Evolutionary conservation across 1,140 invertebrate species (phyloP).

Genomic region (Psilanteris sp.): DNA sequence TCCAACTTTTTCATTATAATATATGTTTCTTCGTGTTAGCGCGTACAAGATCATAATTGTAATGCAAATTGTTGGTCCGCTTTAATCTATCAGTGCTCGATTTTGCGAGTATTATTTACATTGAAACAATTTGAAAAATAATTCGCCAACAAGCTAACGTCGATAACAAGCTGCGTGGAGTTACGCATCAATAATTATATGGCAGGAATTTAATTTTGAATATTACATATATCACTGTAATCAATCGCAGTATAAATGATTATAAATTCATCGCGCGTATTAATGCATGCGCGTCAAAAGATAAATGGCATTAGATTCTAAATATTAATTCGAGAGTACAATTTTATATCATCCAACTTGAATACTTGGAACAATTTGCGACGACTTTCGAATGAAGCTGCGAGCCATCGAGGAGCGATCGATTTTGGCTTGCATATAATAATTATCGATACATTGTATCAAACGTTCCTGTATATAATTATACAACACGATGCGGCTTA

Average conservation of each 20-base stretch:
- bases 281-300: conserved; percentile 23
- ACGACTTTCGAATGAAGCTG: conserved; percentile 10
- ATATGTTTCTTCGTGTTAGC: no score
- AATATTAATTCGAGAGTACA: conserved; percentile 30
- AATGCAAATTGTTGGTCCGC: no score
- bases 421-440: conserved; percentile 5
- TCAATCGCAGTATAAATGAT: conserved; percentile 11
- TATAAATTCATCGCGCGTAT: conserved; percentile 15
- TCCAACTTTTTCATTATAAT: no score
- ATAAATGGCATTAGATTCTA: conserved; percentile 19
- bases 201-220: conserved; percentile 22
- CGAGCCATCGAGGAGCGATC: conserved; percentile 4
- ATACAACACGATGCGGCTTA: conserved; percentile 23
- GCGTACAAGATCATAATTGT: no score
- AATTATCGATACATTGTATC: conserved; percentile 26
- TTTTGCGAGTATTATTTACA: no score
- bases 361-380: conserved; percentile 15
- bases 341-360: conserved; percentile 44
- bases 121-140: conserved; percentile 1
- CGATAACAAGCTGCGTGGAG: background rate
- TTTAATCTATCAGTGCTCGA: no score
- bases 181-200: background rate
- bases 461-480: conserved; percentile 39
- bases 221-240: conserved; percentile 4
- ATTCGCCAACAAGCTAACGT: background rate